Conservation (phyloP, 2,113 vertebrate genomes). For the Gambusia holbrooki region DNA sequence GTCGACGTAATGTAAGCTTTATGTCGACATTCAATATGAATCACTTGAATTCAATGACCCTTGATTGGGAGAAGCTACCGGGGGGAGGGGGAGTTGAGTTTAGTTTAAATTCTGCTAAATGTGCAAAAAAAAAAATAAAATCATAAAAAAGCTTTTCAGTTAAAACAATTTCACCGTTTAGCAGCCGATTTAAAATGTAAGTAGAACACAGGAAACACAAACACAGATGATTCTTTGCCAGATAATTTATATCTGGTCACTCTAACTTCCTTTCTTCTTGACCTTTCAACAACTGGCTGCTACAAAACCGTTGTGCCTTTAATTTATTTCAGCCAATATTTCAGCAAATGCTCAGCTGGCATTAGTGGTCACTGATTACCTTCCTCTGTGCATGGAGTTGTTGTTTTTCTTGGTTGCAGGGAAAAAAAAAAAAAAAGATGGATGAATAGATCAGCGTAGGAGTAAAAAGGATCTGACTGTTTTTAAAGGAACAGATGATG, state of each 20-base stretch:
- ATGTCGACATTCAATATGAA: constrained; percentile 1
- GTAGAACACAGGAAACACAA: constrained; percentile 2
- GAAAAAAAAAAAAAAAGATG: background rate
- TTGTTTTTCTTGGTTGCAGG: background rate
- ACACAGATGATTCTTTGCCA: background rate
- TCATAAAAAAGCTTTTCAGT: background rate
- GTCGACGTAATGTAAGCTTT: constrained; percentile 6
- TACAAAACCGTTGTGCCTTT: constrained; percentile 5
- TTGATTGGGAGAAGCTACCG: background rate
- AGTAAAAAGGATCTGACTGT: background rate
- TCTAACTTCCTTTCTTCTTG: background rate
- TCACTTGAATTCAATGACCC: background rate
- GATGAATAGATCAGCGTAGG: background rate
- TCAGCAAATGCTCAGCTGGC: constrained; percentile 12
- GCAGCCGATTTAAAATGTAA: background rate
- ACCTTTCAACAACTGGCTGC: constrained; percentile 1
- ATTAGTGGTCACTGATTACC: background rate
- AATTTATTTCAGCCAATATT: constrained; percentile 15
- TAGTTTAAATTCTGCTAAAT: background rate
- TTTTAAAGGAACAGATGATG: background rate
- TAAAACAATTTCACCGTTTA: background rate
- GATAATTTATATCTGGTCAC: background rate
- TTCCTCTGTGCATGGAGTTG: background rate
- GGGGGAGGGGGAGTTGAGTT: background rate
- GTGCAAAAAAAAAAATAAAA: background rate